Conservation (phyloP, 2,797 vertebrate species). For the Triplophysa bombifrons region DNA sequence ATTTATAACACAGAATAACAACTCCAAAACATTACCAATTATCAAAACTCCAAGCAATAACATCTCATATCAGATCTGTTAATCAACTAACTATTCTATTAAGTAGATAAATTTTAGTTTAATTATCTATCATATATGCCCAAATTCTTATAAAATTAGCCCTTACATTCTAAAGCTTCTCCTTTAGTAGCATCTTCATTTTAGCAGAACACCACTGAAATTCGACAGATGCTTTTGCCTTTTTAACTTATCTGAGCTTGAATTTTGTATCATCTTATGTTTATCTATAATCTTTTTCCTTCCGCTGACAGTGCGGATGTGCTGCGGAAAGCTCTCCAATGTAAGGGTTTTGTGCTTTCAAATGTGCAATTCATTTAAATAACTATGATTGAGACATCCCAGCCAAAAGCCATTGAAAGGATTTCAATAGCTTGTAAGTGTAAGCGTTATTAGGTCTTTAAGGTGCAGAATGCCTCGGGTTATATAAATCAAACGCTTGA, state of each 20-base stretch:
- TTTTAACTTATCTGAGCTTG: constrained; percentile 31
- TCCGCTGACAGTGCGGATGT: constrained; percentile 43
- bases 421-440: constrained; percentile 42
- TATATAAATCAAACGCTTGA: constrained; percentile 38
- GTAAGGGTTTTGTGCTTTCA: constrained; percentile 38
- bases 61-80: background rate
- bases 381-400: constrained; percentile 31
- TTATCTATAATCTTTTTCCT: constrained; percentile 11
- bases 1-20: background rate
- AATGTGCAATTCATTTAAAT: constrained; percentile 32
- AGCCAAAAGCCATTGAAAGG: constrained; percentile 42
- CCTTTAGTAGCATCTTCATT: constrained; percentile 10
- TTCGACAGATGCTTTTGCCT: constrained; percentile 33
- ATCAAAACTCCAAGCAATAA: background rate
- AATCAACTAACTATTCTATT: background rate
- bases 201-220: constrained; percentile 25
- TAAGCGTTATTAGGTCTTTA: constrained; percentile 38
- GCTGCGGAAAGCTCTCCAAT: constrained; percentile 18
- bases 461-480: constrained; percentile 3
- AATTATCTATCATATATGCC: constrained; percentile 5
- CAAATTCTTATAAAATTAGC: constrained; percentile 11
- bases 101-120: background rate
- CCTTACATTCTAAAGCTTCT: background rate
- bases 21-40: background rate
- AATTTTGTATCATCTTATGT: constrained; percentile 6